Percentiles rank a stretch among this genome's conserved stretches.
Evolutionary conservation across 2,888 invertebrate species (phyloP).

Genomic region (Pachliopta kotzebuea): DNA sequence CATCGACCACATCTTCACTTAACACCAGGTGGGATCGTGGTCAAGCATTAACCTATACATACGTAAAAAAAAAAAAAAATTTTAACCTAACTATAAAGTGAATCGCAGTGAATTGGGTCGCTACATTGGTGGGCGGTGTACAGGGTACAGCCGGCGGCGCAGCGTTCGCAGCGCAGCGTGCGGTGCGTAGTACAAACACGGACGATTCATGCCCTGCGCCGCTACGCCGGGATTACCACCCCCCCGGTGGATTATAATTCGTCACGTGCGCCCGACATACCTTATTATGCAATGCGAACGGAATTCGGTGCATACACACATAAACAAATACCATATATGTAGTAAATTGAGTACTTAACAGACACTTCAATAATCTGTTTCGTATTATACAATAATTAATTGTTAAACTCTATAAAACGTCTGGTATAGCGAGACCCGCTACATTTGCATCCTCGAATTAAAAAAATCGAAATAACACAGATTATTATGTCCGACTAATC

Average conservation of each 20-base stretch:
- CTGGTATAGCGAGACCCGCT: no score
- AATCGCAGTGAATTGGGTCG: not conserved
- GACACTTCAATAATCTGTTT: not conserved
- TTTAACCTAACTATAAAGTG: no score
- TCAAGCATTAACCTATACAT: no score
- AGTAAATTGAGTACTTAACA: not conserved
- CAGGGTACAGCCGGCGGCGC: constrained; percentile 1
- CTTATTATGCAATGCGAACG: constrained; percentile 44
- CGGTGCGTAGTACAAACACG: constrained; percentile 33
- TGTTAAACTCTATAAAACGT: no score
- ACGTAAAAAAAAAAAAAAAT: no score
- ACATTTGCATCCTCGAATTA: no score
- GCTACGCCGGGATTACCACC: constrained; percentile 50
- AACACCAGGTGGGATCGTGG: no score
- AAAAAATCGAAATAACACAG: no score
- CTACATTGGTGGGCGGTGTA: constrained; percentile 26
- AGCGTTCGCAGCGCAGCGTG: constrained; percentile 16
- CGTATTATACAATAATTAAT: not conserved
- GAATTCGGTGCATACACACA: constrained; percentile 32
- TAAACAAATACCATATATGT: constrained; percentile 17
- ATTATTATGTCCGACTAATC: no score
- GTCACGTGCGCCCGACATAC: constrained; percentile 50
- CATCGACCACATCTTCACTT: no score
- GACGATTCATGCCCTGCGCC: constrained; percentile 48
- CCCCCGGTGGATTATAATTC: constrained; percentile 57